phyloP scores from a whole-genome alignment of 2,888 invertebrate genomes.

The Drosophila engyochracea region DNA sequence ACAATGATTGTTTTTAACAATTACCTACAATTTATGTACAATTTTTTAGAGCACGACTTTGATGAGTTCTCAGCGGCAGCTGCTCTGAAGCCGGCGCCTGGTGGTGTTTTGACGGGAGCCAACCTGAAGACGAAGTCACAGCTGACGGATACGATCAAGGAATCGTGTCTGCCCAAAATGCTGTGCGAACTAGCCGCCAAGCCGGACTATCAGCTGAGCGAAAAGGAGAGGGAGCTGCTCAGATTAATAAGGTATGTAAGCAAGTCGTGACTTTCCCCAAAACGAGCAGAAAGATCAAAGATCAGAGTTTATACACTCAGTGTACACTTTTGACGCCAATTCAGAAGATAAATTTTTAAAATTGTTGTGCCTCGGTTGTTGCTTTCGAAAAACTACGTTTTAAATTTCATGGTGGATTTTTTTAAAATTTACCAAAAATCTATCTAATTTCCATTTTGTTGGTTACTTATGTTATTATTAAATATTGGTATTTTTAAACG shows the following conservation, averaged over 20 bases:
- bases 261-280: conserved; percentile 5
- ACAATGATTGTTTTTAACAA: neutral
- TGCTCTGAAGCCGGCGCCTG: conserved; percentile 58
- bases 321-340: neutral
- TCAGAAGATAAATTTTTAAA: no score
- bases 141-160: conserved; percentile 84
- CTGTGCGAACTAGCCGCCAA: conserved; percentile 85
- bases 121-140: conserved; percentile 75
- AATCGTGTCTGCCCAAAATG: conserved; percentile 85
- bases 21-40: neutral
- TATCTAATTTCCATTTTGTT: no score
- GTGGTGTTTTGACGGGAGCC: conserved; percentile 58
- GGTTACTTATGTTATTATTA: no score
- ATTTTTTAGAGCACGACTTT: conserved; percentile 76
- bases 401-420: no score
- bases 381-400: no score
- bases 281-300: neutral
- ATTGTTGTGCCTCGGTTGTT: no score
- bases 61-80: conserved; percentile 80
- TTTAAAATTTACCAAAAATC: no score
- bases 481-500: no score
- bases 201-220: conserved; percentile 83
- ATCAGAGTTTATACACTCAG: conserved; percentile 1
- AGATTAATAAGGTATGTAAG: conserved; percentile 83
- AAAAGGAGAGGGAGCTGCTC: conserved; percentile 84